Evolutionary conservation across 2,113 vertebrate genomes (phyloP), one percentile per base, ranked within the genome.

Genomic region (Zootoca vivipara): DNA sequence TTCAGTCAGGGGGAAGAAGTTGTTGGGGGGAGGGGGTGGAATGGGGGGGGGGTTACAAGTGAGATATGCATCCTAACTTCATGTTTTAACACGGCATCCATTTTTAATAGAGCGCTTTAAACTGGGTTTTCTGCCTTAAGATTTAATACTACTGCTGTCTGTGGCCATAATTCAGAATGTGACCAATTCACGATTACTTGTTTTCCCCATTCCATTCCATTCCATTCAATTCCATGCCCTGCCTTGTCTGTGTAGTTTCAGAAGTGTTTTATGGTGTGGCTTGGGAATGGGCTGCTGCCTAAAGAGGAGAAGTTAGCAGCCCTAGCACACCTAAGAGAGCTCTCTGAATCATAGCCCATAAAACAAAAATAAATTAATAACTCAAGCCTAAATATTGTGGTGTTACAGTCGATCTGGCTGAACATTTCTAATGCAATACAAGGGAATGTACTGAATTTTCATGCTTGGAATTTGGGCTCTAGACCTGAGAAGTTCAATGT

Each of bases 381-480:
- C 38, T 35, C 26, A 40, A 40, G 62, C 26, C 12, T 26, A 38
- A 67, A 40, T 30, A 67, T 18, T 38, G 8, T 38, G 24, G 26
- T 22, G 65, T 28, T 38, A 40, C 26, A 38, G 18, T 30, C n/a
- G 26, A 65, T 24, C 40, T 65, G 26, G 10, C 9, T 40, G 33
- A 40, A 8, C 80, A 79, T 69, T 38, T 67, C 56, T 30, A 87
- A 70, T 38, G 24, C 16, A 80, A 46, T 42, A 69, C 9, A 46
- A 20, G 65, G n/a, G 5, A 79, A 70, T 94, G 90, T 82, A 89
- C 42, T 92, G 89, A 92, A 38, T 70, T 56, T 42, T 79, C 75
- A 69, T 22, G n/a, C 42, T 69, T 56, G 67, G 85, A 52, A 79
- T 6, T 24, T 72, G 65, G 46, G 58, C 33, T 70, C 28, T 80